Evolutionary conservation across 2,888 invertebrate genomes (phyloP).

Genomic region (Tetranychus piercei): DNA sequence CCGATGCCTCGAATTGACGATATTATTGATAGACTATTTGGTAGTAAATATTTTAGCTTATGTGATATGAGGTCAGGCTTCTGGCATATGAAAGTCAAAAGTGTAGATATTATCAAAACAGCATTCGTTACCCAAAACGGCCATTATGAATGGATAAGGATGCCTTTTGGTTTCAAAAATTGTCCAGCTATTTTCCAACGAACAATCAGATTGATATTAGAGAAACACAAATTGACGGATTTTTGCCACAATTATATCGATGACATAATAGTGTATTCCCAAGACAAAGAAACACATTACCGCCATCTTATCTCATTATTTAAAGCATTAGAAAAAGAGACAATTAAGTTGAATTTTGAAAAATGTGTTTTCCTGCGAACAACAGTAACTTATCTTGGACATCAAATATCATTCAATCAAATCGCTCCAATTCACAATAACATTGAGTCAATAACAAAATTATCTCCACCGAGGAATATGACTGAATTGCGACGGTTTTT

Average conservation of each 20-base stretch:
- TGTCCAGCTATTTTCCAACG: slow-evolving; percentile 9
- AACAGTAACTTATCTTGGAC: too few species aligned
- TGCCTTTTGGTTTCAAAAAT: slow-evolving; percentile 14
- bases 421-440: too few species aligned
- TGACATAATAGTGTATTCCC: slow-evolving; percentile 27
- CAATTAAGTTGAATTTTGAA: too few species aligned
- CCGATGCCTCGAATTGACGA: slow-evolving; percentile 2
- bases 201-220: neutral
- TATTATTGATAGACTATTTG: neutral
- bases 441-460: too few species aligned
- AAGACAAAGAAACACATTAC: slow-evolving; percentile 23
- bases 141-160: neutral
- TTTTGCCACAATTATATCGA: slow-evolving; percentile 27
- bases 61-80: slow-evolving; percentile 13
- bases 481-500: too few species aligned
- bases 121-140: slow-evolving; percentile 15
- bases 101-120: neutral
- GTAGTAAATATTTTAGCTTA: neutral
- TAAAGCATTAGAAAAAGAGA: too few species aligned
- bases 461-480: too few species aligned
- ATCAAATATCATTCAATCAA: too few species aligned
- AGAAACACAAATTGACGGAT: slow-evolving; percentile 1
- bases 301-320: slow-evolving; percentile 12
- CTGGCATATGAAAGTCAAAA: slow-evolving; percentile 7
- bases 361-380: too few species aligned